Base-by-base conservation (phyloP, 2,113 vertebrate species). In the Platysternon megacephalum region DNA sequence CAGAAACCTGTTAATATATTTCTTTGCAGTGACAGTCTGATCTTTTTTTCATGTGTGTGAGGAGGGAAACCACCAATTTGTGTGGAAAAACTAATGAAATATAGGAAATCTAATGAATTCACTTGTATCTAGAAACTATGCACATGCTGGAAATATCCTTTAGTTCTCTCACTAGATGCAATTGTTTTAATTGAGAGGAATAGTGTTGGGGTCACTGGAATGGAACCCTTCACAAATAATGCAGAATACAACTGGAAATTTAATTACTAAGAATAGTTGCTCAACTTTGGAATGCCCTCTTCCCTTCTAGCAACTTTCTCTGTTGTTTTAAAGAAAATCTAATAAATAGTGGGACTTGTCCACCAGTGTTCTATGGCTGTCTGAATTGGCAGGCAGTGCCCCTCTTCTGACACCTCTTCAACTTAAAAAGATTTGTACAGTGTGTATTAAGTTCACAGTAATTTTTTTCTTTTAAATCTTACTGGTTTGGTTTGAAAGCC, bases 281-380 rank as follows among this genome's bases (percentile, higher is more conserved):
- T n/a, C 56, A 39, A 28, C 55, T 14, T 9, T 13, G 3, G 21
- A 24, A 58, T 0, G 0, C 0, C 65, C 2, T 42, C 44, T 87
- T 72, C 53, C 19, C 4, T 4, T 56, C 46, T 44, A 84, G 48
- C 32, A 49, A 1, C 51, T 80, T 6, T 2, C 93, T 83, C 80
- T 81, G 39, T 29, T 81, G 39, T 29, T 44, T 87, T 2, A 49
- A 56, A 42, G 29, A 85, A n/a, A 74, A 74, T 74, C 22, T 78
- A n/a, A 14, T 48, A 29, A n/a, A 14, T 52, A 58, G 46, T 46
- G 58, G 44, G 46, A 55, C 8, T 76, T 76, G 3, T 61, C 89
- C 26, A 8, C 56, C 8, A 3, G 17, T 13, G 17, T 52, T 68
- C 87, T 80, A 12, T 87, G 49, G 2, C 6, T 5, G 11, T n/a